These are phyloP conservation scores for Chloroclystis v-ata DNA, from an alignment of 2,888 invertebrate genomes.

Conservation along the genomic window DNA sequence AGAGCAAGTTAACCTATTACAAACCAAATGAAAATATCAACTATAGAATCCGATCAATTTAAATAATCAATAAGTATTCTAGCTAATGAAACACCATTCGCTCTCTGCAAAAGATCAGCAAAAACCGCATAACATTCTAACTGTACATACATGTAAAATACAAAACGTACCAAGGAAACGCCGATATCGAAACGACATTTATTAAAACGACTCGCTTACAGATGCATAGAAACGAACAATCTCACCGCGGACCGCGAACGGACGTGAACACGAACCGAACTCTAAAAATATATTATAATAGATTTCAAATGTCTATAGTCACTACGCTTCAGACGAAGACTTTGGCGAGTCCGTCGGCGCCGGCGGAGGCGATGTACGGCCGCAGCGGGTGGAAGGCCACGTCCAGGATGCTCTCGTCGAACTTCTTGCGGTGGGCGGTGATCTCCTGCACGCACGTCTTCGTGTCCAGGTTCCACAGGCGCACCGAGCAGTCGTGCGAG, in stretches of 20 bases:
- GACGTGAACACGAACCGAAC: constrained; percentile 76
- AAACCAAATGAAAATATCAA: constrained; percentile 61
- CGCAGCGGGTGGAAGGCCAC: constrained; percentile 99
- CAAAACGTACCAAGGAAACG: constrained; percentile 58
- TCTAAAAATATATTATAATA: constrained; percentile 78
- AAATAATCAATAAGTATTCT: constrained; percentile 70
- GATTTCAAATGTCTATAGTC: constrained; percentile 76
- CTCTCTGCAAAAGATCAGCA: constrained; percentile 61
- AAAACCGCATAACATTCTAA: constrained; percentile 69
- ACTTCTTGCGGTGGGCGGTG: constrained; percentile 99
- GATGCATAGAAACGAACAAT: constrained; percentile 66
- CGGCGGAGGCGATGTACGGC: constrained; percentile 99
- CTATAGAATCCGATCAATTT: constrained; percentile 72
- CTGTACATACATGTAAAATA: constrained; percentile 68
- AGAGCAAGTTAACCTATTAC: constrained; percentile 59
- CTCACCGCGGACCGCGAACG: constrained; percentile 70
- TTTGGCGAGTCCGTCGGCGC: constrained; percentile 99
- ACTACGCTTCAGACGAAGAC: constrained; percentile 89
- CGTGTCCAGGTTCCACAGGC: constrained; percentile 99
- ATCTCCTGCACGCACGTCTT: constrained; percentile 99
- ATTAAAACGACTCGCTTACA: constrained; percentile 66
- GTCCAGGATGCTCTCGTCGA: constrained; percentile 99
- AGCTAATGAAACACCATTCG: constrained; percentile 69
- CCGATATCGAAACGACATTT: constrained; percentile 58
- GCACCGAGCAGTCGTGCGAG: constrained; percentile 98